Evolutionary conservation across 1,140 invertebrate genomes (phyloP), one percentile per base, ranked within the genome.

Genomic region (Mesaphorura yosii): DNA sequence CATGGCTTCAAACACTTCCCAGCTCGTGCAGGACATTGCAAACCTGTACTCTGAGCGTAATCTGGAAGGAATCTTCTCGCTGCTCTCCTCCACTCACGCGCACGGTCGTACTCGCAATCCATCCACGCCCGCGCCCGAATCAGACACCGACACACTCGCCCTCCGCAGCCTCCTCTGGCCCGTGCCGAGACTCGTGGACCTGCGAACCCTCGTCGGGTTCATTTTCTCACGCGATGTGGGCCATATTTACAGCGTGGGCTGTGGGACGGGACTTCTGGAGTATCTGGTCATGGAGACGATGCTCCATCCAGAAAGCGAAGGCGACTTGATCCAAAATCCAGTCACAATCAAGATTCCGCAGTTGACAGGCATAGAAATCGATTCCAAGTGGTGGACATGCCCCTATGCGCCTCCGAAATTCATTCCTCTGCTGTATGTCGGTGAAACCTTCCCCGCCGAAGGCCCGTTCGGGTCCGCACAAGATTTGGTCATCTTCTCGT

Each of bases 401-500:
- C 71, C 69, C 56, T 79, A 80, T 63, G 72, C 75, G 5, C 70
- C 74, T 26, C 71, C 73, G 0, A 63, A 66, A 42, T 79, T 79
- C 48, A 68, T 79, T 34, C 65, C 67, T 2, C 56, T 75, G 1
- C 66, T 67, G 26, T 76, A 71, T 54, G 63, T 69, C 4, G 52
- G 48, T 4, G 46, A 57, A 38, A 48, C 56, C 26, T 60, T 60
- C 49, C 38, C 54, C 20, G 37, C 26, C 7, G 50, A 56, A 37
- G 49, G 50, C 15, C 39, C 58, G 27, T 60, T 60, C 23, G 58
- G 54, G 39, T 23, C 45, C 10, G 31, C 29, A 15, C 27, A 53
- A 17, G 50, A 53, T 22, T 44, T 60, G 31, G 66, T 67, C 17
- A 60, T 85, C 23, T 85, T 86, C 64, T 85, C 82, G 62, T 85